Percentiles rank a stretch among this genome's conserved stretches.
Conservation (phyloP, 2,113 vertebrate species). For the Psittacula cyanocephala region DNA sequence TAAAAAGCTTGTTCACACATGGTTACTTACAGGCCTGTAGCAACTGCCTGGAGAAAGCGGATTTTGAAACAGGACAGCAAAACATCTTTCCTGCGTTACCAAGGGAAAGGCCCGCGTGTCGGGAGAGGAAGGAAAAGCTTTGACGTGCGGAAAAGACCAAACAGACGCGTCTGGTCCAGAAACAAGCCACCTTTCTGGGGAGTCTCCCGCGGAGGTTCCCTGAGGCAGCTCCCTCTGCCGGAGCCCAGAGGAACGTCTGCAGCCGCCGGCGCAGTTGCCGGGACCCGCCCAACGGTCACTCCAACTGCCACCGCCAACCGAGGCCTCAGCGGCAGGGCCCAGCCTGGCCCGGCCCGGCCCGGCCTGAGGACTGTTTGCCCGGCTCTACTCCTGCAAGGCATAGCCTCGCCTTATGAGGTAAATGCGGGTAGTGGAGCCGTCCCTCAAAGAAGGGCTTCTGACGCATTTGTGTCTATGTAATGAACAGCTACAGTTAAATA, state of each 20-base stretch:
- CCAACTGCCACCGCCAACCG: not conserved
- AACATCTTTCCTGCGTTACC: not conserved
- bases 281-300: not conserved
- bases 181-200: not conserved
- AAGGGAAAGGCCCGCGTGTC: no score
- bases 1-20: not conserved
- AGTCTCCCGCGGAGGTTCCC: not conserved
- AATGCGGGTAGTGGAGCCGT: accelerated
- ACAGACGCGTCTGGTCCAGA: not conserved
- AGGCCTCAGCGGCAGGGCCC: accelerated
- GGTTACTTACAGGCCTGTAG: not conserved
- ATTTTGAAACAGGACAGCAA: not conserved
- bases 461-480: not conserved
- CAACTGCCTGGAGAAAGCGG: not conserved
- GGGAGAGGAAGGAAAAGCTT: not conserved
- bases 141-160: not conserved
- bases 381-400: not conserved
- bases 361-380: not conserved
- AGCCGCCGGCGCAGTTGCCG: accelerated
- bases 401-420: accelerated
- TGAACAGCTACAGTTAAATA: not conserved
- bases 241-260: not conserved
- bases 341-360: no score
- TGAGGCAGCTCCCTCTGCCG: not conserved
- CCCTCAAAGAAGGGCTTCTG: not conserved